A percentile compares a stretch with the other conserved stretches of the same genome.
phyloP scores from a whole-genome alignment of 2,888 invertebrate species.

The Agelastica alni region DNA sequence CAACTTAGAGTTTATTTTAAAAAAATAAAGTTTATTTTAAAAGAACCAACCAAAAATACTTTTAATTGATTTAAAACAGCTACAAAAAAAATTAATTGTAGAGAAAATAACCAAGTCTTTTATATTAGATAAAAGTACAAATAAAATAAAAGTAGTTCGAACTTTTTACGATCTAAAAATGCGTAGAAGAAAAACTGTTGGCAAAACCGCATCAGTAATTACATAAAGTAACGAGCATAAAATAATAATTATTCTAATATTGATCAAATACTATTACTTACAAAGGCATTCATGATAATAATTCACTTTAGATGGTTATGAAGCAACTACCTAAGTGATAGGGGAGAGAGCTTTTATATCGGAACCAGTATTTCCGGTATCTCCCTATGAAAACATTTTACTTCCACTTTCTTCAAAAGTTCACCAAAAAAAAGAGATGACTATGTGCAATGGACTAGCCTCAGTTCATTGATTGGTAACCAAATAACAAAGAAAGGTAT shows the following conservation, averaged over 20 bases:
- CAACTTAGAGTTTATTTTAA: too few species aligned
- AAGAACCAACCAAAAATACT: too few species aligned
- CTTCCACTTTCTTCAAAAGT: slow-evolving; percentile 49
- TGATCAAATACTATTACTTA: slow-evolving; percentile 37
- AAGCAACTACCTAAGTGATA: slow-evolving; percentile 36
- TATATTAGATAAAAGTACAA: too few species aligned
- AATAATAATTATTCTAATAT: background rate
- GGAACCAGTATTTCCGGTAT: slow-evolving; percentile 41
- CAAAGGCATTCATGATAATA: slow-evolving; percentile 43
- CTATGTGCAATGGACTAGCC: slow-evolving; percentile 9
- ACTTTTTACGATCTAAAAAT: too few species aligned
- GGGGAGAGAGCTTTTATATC: slow-evolving; percentile 41
- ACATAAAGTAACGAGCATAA: background rate
- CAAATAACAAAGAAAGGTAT: slow-evolving; percentile 5
- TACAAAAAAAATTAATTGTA: too few species aligned
- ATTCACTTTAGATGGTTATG: slow-evolving; percentile 29
- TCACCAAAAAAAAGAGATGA: slow-evolving; percentile 27
- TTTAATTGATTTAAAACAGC: too few species aligned
- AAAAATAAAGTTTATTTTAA: too few species aligned
- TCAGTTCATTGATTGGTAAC: slow-evolving; percentile 4
- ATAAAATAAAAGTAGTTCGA: too few species aligned
- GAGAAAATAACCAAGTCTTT: too few species aligned
- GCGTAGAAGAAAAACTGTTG: too few species aligned
- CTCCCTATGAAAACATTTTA: slow-evolving; percentile 40
- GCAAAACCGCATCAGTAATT: too few species aligned